phyloP scores from a whole-genome alignment of 2,797 vertebrate genomes.

The Artibeus jamaicensis region DNA sequence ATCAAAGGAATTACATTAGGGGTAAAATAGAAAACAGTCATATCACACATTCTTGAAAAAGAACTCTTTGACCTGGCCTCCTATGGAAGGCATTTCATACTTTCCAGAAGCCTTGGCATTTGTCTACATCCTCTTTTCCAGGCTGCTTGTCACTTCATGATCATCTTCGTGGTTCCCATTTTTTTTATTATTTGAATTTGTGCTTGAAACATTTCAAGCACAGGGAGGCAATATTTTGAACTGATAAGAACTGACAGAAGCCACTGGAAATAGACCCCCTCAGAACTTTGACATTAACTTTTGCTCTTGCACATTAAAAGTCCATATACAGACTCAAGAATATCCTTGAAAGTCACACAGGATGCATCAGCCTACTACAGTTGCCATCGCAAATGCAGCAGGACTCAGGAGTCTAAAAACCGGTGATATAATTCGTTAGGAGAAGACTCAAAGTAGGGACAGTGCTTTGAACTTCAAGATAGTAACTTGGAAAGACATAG shows the following conservation, averaged over 20 bases:
- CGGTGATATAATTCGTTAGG: too few relatives aligned
- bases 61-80: neutral
- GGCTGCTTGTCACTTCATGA: constrained; percentile 27
- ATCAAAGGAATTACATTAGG: neutral
- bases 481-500: neutral
- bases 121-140: constrained; percentile 15
- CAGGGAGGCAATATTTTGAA: constrained; percentile 23
- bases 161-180: constrained; percentile 31
- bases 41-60: neutral
- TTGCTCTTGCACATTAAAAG: neutral
- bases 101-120: constrained; percentile 14
- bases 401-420: neutral
- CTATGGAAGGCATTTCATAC: constrained; percentile 2
- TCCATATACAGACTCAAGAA: constrained; percentile 10
- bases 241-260: constrained; percentile 58
- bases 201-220: neutral
- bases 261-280: constrained; percentile 11
- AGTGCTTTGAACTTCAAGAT: neutral
- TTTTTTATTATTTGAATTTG: constrained; percentile 36
- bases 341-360: neutral
- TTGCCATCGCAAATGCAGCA: neutral
- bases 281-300: constrained; percentile 57
- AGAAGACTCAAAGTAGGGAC: neutral
- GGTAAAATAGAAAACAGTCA: neutral
- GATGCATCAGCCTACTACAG: neutral